Percentiles rank a stretch among this genome's conserved stretches.
phyloP scores from a whole-genome alignment of 2,797 vertebrate genomes.

The Anguilla pacifica region DNA sequence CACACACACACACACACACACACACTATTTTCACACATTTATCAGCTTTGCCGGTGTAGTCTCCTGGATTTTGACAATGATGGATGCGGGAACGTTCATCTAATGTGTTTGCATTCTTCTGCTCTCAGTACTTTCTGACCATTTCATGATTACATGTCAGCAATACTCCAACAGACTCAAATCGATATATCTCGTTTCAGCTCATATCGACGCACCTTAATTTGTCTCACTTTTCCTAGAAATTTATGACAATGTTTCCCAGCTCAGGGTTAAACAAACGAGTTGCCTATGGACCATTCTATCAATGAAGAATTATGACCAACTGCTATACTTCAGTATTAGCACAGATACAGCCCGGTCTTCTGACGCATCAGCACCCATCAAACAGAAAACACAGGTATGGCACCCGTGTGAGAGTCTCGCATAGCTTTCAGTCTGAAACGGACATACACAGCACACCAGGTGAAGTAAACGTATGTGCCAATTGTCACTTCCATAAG shows the following conservation, averaged over 20 bases:
- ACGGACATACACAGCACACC: background rate
- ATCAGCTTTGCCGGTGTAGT: background rate
- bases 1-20: background rate
- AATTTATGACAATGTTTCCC: conserved; percentile 24
- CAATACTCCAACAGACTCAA: background rate
- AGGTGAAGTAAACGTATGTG: too few relatives aligned
- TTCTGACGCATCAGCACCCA: background rate
- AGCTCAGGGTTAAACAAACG: conserved; percentile 15
- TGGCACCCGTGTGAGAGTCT: background rate
- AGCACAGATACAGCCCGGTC: background rate
- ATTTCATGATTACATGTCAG: conserved; percentile 18
- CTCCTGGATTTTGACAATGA: conserved; percentile 5
- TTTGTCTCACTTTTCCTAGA: conserved; percentile 3
- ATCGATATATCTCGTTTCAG: conserved; percentile 8
- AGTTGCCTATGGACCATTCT: background rate
- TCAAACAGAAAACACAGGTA: background rate
- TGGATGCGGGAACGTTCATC: background rate
- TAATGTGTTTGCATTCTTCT: conserved; percentile 13
- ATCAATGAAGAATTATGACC: conserved; percentile 20
- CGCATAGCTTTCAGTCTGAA: background rate
- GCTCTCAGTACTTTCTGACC: conserved; percentile 14
- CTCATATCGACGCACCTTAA: background rate
- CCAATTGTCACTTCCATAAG: background rate
- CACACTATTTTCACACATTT: conserved; percentile 2
- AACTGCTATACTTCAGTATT: background rate